phyloP scores from a whole-genome alignment of 2,113 vertebrate species.

The Seriola quinqueradiata region DNA sequence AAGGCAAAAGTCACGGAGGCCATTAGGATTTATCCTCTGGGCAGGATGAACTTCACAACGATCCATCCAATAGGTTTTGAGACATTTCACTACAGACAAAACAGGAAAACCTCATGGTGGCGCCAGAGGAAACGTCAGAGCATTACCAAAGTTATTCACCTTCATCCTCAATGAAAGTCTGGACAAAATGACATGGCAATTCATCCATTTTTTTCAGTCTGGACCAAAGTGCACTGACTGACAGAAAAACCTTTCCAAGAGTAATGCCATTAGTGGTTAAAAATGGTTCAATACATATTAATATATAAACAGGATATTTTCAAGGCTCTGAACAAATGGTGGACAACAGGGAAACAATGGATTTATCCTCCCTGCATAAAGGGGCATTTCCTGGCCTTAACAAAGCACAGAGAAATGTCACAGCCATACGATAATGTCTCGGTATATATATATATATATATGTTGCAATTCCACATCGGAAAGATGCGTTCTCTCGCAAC shows the following conservation, averaged over 20 bases:
- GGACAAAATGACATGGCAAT: too few species aligned
- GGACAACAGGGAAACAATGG: background rate
- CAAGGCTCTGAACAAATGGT: background rate
- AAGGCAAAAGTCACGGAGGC: too few species aligned
- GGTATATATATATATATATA: background rate
- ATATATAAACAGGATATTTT: background rate
- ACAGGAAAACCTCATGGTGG: too few species aligned
- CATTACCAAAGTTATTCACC: too few species aligned
- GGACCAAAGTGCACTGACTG: background rate
- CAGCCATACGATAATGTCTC: background rate
- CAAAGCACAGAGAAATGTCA: background rate
- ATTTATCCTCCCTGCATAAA: background rate
- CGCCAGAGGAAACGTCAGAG: too few species aligned
- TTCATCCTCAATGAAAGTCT: background rate
- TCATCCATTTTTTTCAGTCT: background rate
- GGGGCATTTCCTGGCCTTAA: background rate
- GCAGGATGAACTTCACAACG: too few species aligned
- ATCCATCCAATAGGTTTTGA: too few species aligned
- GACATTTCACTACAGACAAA: too few species aligned
- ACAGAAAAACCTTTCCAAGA: too few species aligned
- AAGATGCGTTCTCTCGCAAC: background rate
- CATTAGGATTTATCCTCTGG: too few species aligned
- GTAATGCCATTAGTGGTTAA: background rate
- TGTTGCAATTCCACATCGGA: background rate
- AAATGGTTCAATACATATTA: background rate